A percentile compares a stretch with the other conserved stretches of the same genome.
phyloP scores from a whole-genome alignment of 2,113 vertebrate genomes.

The Megatriorchis doriae region DNA sequence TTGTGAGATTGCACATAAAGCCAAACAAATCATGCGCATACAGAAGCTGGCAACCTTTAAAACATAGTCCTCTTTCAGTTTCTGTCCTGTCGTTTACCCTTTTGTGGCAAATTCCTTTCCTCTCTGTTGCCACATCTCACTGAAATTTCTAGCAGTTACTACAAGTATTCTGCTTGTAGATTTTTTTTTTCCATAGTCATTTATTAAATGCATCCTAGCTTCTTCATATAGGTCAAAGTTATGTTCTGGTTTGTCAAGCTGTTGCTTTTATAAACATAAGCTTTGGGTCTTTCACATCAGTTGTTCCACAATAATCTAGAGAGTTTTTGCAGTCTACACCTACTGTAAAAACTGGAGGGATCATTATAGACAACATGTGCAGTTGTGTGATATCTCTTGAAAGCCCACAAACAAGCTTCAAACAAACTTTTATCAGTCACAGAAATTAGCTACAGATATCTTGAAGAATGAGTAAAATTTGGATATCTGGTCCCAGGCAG shows the following conservation, averaged over 20 bases:
- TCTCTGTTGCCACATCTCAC: not conserved
- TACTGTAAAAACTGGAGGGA: not conserved
- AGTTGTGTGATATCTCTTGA: conserved; percentile 1
- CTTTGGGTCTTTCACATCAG: not conserved
- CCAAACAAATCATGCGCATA: not conserved
- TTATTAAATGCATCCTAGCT: not conserved
- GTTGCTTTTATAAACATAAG: not conserved
- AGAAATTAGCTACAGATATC: conserved; percentile 7
- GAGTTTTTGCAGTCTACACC: not conserved
- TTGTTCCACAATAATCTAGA: not conserved
- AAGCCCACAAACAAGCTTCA: not conserved
- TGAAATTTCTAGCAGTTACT: not conserved
- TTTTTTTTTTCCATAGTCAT: not conserved
- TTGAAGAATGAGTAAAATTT: not conserved
- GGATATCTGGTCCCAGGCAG: not conserved
- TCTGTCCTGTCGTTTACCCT: not conserved
- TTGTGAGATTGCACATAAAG: not conserved
- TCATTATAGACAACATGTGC: not conserved
- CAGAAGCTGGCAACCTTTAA: not conserved
- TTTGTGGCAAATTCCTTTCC: not conserved
- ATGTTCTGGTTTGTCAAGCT: not conserved
- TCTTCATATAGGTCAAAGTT: not conserved
- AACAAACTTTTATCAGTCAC: not conserved
- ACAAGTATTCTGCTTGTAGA: not conserved
- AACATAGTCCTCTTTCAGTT: not conserved